Percentiles rank a stretch among this genome's conserved stretches.
Evolutionary conservation across 2,888 invertebrate genomes (phyloP).

Genomic region (Liposcelis brunnea): DNA sequence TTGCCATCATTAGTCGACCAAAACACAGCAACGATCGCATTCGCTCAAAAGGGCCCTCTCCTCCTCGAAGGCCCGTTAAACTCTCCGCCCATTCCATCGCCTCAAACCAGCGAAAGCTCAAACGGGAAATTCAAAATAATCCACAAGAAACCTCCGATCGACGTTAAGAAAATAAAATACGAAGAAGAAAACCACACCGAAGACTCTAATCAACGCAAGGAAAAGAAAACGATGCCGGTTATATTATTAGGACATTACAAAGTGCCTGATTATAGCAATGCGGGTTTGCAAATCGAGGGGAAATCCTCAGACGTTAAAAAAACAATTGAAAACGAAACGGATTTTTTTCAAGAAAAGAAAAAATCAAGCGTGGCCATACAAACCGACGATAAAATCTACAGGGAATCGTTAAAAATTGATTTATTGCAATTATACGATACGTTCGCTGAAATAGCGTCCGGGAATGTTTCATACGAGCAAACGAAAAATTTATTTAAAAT

Average conservation of each 20-base stretch:
- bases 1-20: slow-evolving; percentile 85
- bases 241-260: slow-evolving; percentile 43
- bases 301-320: slow-evolving; percentile 12
- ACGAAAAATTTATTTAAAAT: slow-evolving; percentile 19
- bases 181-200: too few species aligned
- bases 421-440: slow-evolving; percentile 8
- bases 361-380: slow-evolving; percentile 16
- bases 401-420: slow-evolving; percentile 15
- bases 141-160: slow-evolving; percentile 17
- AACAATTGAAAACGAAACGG: slow-evolving; percentile 19
- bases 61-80: slow-evolving; percentile 52
- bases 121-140: slow-evolving; percentile 18
- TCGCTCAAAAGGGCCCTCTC: slow-evolving; percentile 35
- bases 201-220: too few species aligned
- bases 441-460: slow-evolving; percentile 8
- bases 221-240: too few species aligned
- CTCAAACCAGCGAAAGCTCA: slow-evolving; percentile 14
- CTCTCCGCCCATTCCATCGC: slow-evolving; percentile 17
- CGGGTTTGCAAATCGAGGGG: slow-evolving; percentile 25
- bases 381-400: slow-evolving; percentile 13
- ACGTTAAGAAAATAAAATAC: too few species aligned
- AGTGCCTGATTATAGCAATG: slow-evolving; percentile 39
- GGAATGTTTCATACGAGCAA: slow-evolving; percentile 11
- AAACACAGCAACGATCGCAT: slow-evolving; percentile 46
- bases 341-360: slow-evolving; percentile 16